Base-by-base conservation (phyloP, 2,113 vertebrate genomes). In the Rousettus leschenaultii region DNA sequence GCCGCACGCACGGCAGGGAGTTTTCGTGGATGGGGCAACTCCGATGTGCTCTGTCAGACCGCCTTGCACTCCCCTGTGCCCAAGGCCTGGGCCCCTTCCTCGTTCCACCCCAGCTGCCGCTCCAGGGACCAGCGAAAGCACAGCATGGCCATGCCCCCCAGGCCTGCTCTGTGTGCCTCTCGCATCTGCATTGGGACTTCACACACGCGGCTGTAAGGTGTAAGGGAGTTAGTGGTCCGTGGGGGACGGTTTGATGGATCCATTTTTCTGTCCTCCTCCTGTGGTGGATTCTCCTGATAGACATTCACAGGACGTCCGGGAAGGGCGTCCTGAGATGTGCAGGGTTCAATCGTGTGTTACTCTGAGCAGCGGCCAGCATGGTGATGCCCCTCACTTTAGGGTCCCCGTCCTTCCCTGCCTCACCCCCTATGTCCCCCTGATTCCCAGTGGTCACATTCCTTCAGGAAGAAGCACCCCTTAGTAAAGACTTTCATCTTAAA, bases 311-410 rank as follows among this genome's bases (percentile, higher is more conserved):
- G 38, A 22, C 26, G 33, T 59, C 68, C 0, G 9, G 70, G 28
- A 55, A 65, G 9, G 2, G 5, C 30, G 40, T 68, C 51, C 40
- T 51, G 51, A 66, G 5, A 35, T 1, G 0, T 0, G 22, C 28
- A 65, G 2, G 1, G 1, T 68, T 57, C 19, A 1, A 5, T 19
- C 7, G 21, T 18, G 18, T 5, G 1, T 5, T 8, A 2, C 22
- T 55, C 16, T 0, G 7, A 73, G 70, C 40, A 33, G 38, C 38
- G n/a, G 15, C 1, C 26, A 57, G 11, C 8, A 24, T 65, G 57
- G 14, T 19, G 4, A 3, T 24, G 19, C 7, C 89, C 15, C 33
- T 68, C 14, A 24, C 13, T 28, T 40, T 18, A 38, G 57, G 38
- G 14, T 66, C 68, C 43, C 11, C 18, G 18, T 40, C n/a, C 19